Evolutionary conservation across 2,888 invertebrate genomes (phyloP), one percentile per base, ranked within the genome.

Genomic region (Polymixis lichenea): DNA sequence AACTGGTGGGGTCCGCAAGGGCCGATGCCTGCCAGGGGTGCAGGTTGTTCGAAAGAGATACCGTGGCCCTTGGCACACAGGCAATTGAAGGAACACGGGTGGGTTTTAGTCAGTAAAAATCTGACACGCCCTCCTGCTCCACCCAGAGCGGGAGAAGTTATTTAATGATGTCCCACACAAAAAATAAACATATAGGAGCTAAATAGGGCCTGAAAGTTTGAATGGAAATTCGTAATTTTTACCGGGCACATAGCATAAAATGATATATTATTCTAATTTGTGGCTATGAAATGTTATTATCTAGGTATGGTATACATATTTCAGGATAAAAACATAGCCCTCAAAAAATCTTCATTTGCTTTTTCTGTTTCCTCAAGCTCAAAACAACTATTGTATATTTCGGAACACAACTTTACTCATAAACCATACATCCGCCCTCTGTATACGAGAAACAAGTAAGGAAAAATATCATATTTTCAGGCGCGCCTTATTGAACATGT

Each of bases 401-500:
- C 22, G 9, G 15, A 43, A 68, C 66, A 53, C 49, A 78, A 82
- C 73, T 79, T 83, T 56, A 56, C 70, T 71, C 62, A 74, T 78
- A 82, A 83, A 74, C 68, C 74, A 74, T 60, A 74, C 60, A 72
- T 61, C 62, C 38, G 38, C 43, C 43, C 55, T 64, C 17, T 65
- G 55, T 77, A 56, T 55, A 75, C 82, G 64, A 65, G 62, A 73
- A 78, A 82, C 75, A 76, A 85, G 76, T 66, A 53, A 72, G 73
- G 58, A 68, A 78, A 70, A 78, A 82, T 76, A 78, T 75, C 69
- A 72, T 61, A 66, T 77, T 77, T 81, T 56, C 72, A 51, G 72
- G 56, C 72, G n/a, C 25, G 9, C 74, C 60, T 38, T 82, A 82
- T 82, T 82, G 82, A 84, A 85, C 64, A 78, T 60, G 60, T 85